A percentile compares a stretch with the other conserved stretches of the same genome.
Evolutionary conservation across 2,888 invertebrate genomes (phyloP).

Genomic region (Tenthredo distinguenda): DNA sequence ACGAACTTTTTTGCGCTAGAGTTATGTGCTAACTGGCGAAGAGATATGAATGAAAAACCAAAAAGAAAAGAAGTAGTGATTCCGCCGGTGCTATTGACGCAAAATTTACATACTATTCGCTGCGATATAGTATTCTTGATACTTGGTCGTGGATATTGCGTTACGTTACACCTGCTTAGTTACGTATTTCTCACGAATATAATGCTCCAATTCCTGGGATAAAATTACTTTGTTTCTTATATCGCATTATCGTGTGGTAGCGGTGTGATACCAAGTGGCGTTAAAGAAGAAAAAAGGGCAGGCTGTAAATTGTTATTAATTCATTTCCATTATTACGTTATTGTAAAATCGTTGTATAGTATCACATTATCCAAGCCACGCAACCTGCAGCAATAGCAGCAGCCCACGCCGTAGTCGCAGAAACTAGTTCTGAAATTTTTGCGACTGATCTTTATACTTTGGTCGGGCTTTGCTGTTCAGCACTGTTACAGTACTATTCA

Average conservation of each 20-base stretch:
- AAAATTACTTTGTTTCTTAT: not conserved
- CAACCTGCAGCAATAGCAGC: slow-evolving; percentile 18
- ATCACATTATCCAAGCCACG: slow-evolving; percentile 6
- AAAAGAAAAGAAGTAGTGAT: not conserved
- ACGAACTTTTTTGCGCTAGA: not conserved
- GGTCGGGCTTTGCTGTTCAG: slow-evolving; percentile 22
- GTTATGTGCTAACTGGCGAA: not conserved
- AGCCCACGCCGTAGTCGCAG: slow-evolving; percentile 24
- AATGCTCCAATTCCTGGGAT: slow-evolving; percentile 39
- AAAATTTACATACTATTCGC: not conserved
- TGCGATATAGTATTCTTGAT: not conserved
- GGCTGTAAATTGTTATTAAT: not conserved
- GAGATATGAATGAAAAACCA: not conserved
- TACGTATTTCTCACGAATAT: slow-evolving; percentile 22
- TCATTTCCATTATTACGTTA: slow-evolving; percentile 8
- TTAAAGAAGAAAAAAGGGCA: not conserved
- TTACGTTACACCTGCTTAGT: slow-evolving; percentile 24
- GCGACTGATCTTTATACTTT: slow-evolving; percentile 17
- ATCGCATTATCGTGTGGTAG: not conserved
- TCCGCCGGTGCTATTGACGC: not conserved
- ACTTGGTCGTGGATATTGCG: not conserved
- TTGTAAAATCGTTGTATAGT: slow-evolving; percentile 22
- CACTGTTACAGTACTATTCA: slow-evolving; percentile 25
- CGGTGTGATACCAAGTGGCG: not conserved
- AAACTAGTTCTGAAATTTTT: slow-evolving; percentile 47